A percentile compares a stretch with the other conserved stretches of the same genome.
phyloP scores from a whole-genome alignment of 2,113 vertebrate species.

The Phyllostomus discolor region DNA sequence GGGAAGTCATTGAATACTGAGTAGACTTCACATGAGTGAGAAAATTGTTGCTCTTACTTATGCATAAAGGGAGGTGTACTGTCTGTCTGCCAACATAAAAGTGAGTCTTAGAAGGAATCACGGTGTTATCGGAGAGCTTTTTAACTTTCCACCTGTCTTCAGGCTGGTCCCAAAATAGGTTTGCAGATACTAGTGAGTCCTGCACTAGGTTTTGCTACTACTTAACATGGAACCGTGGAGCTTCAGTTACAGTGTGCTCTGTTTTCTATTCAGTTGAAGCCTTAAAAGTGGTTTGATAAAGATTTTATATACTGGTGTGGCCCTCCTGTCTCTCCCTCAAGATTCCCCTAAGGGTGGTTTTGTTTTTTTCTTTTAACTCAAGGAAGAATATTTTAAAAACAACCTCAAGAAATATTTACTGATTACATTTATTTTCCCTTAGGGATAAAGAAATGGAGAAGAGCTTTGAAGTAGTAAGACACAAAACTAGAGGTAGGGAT shows the following conservation, averaged over 20 bases:
- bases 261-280: constrained; percentile 41
- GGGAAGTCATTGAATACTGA: constrained; percentile 18
- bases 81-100: constrained; percentile 14
- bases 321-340: background rate
- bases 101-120: constrained; percentile 27
- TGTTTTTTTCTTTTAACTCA: background rate
- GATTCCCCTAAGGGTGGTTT: constrained; percentile 32
- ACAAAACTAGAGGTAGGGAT: constrained; percentile 95
- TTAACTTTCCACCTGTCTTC: constrained; percentile 20
- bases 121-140: background rate
- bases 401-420: constrained; percentile 80
- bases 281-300: constrained; percentile 43
- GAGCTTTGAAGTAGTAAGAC: constrained; percentile 98
- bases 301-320: background rate
- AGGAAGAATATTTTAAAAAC: constrained; percentile 58
- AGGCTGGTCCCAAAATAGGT: background rate
- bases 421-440: constrained; percentile 86
- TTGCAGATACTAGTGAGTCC: background rate
- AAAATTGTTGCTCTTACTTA: constrained; percentile 12
- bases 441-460: constrained; percentile 99
- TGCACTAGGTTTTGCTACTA: background rate
- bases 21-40: constrained; percentile 31
- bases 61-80: background rate
- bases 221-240: background rate
- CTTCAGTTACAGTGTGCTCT: background rate